A percentile compares a stretch with the other conserved stretches of the same genome.
Evolutionary conservation across 2,113 vertebrate species (phyloP).

Genomic region (Dasypus novemcinctus): DNA sequence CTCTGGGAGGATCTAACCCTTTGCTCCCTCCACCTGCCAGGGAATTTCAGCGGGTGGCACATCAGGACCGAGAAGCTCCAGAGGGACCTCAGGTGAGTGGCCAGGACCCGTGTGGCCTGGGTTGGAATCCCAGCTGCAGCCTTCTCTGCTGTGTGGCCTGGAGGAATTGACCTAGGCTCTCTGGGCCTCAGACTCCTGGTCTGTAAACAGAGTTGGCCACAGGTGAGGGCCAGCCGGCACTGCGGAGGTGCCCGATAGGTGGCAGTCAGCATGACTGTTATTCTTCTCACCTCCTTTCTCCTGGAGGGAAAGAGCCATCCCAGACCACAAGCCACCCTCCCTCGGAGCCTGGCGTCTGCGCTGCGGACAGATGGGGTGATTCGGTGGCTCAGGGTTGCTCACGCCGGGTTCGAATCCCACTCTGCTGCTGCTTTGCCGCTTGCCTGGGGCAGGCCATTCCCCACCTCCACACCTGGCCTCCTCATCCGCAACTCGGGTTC

Average conservation of each 20-base stretch:
- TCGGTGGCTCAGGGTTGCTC: background rate
- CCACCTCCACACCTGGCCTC: background rate
- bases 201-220: background rate
- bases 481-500: background rate
- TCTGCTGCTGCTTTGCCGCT: background rate
- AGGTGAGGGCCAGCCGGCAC: background rate
- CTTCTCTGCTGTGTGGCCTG: background rate
- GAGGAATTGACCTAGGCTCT: background rate
- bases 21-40: conserved; percentile 65
- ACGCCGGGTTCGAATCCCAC: background rate
- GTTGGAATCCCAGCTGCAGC: accelerated
- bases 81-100: conserved; percentile 71
- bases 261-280: background rate
- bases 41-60: conserved; percentile 87
- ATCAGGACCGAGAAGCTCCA: conserved; percentile 81
- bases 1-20: accelerated
- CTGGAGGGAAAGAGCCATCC: background rate
- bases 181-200: background rate
- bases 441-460: background rate
- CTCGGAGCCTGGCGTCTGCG: background rate
- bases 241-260: background rate
- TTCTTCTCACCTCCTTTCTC: background rate
- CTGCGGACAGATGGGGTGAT: accelerated
- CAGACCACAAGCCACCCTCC: background rate
- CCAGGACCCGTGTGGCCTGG: accelerated